phyloP scores from a whole-genome alignment of 2,797 vertebrate genomes.

The Apogon hyalosoma region DNA sequence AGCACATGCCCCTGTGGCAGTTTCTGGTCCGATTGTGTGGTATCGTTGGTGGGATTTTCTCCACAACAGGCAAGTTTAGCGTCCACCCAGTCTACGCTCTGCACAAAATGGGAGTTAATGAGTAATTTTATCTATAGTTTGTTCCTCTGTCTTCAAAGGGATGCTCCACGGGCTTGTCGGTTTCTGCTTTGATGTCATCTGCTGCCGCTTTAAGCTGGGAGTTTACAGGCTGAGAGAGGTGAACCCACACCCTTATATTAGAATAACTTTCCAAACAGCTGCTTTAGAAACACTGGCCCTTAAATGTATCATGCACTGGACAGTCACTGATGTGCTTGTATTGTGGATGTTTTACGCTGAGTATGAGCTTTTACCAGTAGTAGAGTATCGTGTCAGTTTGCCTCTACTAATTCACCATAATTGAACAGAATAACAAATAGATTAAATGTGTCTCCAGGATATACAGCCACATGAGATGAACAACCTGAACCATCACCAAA shows the following conservation, averaged over 20 bases:
- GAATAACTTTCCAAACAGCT: not conserved
- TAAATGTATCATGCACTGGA: too few relatives aligned
- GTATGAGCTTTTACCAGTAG: not conserved
- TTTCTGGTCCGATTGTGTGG: slow-evolving; percentile 94
- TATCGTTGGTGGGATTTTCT: slow-evolving; percentile 94
- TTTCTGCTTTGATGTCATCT: slow-evolving; percentile 89
- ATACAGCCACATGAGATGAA: slow-evolving; percentile 85
- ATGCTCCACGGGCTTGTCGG: slow-evolving; percentile 92
- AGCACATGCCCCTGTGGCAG: slow-evolving; percentile 95
- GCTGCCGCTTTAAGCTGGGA: slow-evolving; percentile 90
- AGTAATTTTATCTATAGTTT: not conserved
- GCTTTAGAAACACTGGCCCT: too few relatives aligned
- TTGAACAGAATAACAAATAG: not conserved
- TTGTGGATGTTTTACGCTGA: not conserved
- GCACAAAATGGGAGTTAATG: not conserved
- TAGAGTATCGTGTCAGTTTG: not conserved
- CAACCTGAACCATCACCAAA: slow-evolving; percentile 86
- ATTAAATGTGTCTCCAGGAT: slow-evolving; percentile 70
- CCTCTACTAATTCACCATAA: not conserved
- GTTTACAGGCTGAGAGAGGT: slow-evolving; percentile 78
- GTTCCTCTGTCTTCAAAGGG: slow-evolving; percentile 75
- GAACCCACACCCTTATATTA: slow-evolving; percentile 22
- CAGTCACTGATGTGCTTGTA: too few relatives aligned
- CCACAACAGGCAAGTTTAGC: slow-evolving; percentile 88
- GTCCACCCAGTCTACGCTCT: not conserved